Conservation (phyloP, 2,888 invertebrate species). For the Oscheius sp. region DNA sequence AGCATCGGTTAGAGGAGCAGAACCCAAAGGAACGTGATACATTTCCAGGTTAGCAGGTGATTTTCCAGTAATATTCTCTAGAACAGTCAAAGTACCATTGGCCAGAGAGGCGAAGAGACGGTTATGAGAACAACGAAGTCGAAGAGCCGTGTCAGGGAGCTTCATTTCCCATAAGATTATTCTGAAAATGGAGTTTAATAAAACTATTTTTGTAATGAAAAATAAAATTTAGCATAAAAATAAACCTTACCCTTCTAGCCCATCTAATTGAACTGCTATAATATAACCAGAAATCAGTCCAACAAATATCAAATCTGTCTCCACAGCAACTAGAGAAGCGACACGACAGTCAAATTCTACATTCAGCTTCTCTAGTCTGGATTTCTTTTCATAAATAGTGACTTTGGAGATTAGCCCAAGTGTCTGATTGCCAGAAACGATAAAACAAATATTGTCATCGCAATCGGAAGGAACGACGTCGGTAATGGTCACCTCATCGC, state of each 20-base stretch:
- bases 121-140: conserved; percentile 70
- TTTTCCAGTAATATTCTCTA: conserved; percentile 70
- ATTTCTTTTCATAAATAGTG: conserved; percentile 31
- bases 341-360: conserved; percentile 72
- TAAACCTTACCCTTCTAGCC: conserved; percentile 31
- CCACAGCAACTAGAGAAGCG: conserved; percentile 71
- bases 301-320: conserved; percentile 71
- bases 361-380: conserved; percentile 23
- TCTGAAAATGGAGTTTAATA: too few species aligned
- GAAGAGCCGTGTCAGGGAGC: conserved; percentile 73
- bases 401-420: conserved; percentile 43
- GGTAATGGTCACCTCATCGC: conserved; percentile 12
- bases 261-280: conserved; percentile 70
- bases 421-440: conserved; percentile 42
- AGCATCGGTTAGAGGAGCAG: conserved; percentile 72
- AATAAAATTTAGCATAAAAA: neutral
- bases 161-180: conserved; percentile 72
- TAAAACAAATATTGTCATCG: neutral
- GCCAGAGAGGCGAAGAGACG: conserved; percentile 73
- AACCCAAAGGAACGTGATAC: conserved; percentile 74
- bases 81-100: conserved; percentile 74
- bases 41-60: conserved; percentile 70
- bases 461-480: conserved; percentile 4
- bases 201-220: neutral
- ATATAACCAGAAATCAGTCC: conserved; percentile 72